These are phyloP conservation scores for Ptychochromis oligacanthus DNA, from an alignment of 2,113 vertebrate species.

Conservation along the genomic window DNA sequence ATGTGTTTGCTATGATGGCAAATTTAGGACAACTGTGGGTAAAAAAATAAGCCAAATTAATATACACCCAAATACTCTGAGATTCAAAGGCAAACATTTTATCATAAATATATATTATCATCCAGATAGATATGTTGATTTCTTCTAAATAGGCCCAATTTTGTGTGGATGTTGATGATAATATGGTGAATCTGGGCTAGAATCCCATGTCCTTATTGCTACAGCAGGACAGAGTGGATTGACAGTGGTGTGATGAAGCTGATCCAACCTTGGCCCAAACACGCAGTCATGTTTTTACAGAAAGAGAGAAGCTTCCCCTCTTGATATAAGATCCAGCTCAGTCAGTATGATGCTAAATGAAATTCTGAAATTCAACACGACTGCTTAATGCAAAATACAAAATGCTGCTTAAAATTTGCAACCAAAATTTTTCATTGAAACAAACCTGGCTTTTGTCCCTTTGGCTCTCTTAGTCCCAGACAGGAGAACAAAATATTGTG, in stretches of 20 bases:
- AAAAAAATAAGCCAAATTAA: background rate
- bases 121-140: background rate
- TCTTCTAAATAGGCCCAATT: background rate
- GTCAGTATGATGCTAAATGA: background rate
- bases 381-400: background rate
- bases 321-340: background rate
- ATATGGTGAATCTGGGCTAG: background rate
- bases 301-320: background rate
- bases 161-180: background rate
- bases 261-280: background rate
- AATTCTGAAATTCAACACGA: background rate
- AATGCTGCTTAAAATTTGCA: background rate
- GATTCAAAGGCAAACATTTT: background rate
- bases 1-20: background rate
- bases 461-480: background rate
- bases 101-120: no score
- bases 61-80: background rate
- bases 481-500: background rate
- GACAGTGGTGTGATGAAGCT: background rate
- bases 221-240: background rate
- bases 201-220: background rate
- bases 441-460: background rate
- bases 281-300: background rate
- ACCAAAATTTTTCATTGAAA: background rate
- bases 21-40: background rate